Percentiles rank a stretch among this genome's conserved stretches.
These are phyloP conservation scores for Ornithorhynchus anatinus DNA, from an alignment of 2,113 vertebrate species.

Conservation along the genomic window DNA sequence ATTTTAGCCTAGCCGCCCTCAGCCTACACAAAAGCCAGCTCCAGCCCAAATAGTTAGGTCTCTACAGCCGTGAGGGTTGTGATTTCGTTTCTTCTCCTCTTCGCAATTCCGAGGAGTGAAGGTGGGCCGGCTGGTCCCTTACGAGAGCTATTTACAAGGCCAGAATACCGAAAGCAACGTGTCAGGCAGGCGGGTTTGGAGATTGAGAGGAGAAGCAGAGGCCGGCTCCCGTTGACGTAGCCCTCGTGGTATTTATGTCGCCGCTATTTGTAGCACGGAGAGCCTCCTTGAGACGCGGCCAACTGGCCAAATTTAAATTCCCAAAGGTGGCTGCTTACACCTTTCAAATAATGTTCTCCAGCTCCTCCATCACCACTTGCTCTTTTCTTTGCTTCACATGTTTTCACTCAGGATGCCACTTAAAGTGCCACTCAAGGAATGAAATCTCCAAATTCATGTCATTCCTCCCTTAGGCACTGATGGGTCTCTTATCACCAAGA, in stretches of 20 bases:
- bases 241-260: constrained; percentile 8
- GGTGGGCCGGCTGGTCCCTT: background rate
- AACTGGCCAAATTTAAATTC: constrained; percentile 30
- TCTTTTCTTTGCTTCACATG: background rate
- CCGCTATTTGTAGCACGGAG: constrained; percentile 29
- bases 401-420: background rate
- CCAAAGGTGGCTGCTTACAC: constrained; percentile 5
- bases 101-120: background rate
- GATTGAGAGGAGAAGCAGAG: background rate
- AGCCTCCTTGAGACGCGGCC: background rate
- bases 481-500: too few species aligned
- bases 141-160: background rate
- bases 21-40: background rate
- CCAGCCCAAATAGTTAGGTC: background rate
- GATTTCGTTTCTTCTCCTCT: background rate
- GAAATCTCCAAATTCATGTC: background rate
- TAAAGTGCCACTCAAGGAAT: background rate
- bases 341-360: background rate
- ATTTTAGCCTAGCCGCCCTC: too few species aligned
- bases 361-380: background rate
- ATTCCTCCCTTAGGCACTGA: background rate
- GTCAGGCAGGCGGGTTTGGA: background rate
- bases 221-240: background rate
- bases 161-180: background rate
- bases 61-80: background rate